Percentiles rank a stretch among this genome's conserved stretches.
These are phyloP conservation scores for Panopea generosa DNA, from an alignment of 2,888 invertebrate species.

Conservation along the genomic window DNA sequence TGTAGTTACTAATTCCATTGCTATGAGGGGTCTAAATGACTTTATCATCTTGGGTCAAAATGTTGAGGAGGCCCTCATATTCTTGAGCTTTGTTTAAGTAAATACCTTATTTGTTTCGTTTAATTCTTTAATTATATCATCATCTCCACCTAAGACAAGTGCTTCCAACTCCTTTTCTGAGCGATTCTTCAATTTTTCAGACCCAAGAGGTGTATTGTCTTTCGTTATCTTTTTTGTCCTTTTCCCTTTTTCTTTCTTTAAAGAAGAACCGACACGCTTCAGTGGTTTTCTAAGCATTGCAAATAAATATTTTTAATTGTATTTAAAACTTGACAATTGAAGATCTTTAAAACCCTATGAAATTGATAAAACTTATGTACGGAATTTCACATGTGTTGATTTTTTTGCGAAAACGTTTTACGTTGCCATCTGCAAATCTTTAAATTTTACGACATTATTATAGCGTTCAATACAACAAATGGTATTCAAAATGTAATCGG, in stretches of 20 bases:
- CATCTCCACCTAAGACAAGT: conserved; percentile 75
- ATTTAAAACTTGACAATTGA: too few species aligned
- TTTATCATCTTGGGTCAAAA: too few species aligned
- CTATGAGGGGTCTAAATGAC: too few species aligned
- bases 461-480: too few species aligned
- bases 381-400: not conserved
- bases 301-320: too few species aligned
- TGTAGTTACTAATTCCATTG: too few species aligned
- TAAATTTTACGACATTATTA: conserved; percentile 16
- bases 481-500: too few species aligned
- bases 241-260: not conserved
- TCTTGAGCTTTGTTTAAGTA: too few species aligned
- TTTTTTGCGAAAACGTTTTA: conserved; percentile 14
- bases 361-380: too few species aligned
- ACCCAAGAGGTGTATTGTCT: conserved; percentile 7
- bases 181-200: conserved; percentile 42
- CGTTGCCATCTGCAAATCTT: conserved; percentile 14
- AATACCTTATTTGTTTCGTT: conserved; percentile 7
- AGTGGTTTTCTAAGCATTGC: conserved; percentile 14
- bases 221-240: conserved; percentile 5
- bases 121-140: conserved; percentile 60
- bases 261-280: not conserved
- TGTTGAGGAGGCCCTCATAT: too few species aligned
- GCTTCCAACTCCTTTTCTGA: conserved; percentile 72
- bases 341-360: too few species aligned